These are phyloP conservation scores for Dynastes maya DNA, from an alignment of 2,888 invertebrate species.

Conservation along the genomic window DNA sequence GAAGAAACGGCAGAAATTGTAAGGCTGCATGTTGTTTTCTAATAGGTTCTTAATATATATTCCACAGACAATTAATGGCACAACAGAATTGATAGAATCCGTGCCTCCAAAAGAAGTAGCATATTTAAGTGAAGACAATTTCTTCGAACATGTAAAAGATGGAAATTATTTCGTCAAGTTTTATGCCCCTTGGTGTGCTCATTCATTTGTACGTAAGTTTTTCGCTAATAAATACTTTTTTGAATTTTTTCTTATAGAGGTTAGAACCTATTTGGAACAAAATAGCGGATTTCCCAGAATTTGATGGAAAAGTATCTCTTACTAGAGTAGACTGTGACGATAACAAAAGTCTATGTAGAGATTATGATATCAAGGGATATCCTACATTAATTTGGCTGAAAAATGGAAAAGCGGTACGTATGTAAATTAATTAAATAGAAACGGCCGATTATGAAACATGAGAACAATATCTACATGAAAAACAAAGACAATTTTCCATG, in stretches of 20 bases:
- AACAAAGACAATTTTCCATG: too few relatives aligned
- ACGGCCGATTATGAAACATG: too few relatives aligned
- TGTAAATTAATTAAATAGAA: too few relatives aligned
- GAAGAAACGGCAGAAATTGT: too few relatives aligned
- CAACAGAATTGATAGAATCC: too few relatives aligned
- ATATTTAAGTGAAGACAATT: too few relatives aligned
- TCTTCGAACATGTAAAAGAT: too few relatives aligned
- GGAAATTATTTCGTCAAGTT: conserved; percentile 1
- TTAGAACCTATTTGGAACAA: conserved; percentile 2
- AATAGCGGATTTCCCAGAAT: background rate
- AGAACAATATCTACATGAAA: too few relatives aligned
- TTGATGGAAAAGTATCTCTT: background rate
- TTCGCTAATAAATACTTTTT: background rate
- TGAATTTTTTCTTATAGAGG: conserved; percentile 8
- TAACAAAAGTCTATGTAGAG: background rate
- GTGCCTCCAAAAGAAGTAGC: too few relatives aligned
- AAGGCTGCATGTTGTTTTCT: too few relatives aligned
- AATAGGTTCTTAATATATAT: too few relatives aligned
- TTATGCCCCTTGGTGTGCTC: background rate
- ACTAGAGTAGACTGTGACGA: background rate
- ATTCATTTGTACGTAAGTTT: conserved; percentile 7
- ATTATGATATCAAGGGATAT: background rate
- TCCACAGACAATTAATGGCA: too few relatives aligned
- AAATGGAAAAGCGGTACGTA: conserved; percentile 7
- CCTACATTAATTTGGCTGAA: conserved; percentile 22